These are phyloP conservation scores for Cynopterus brachyotis DNA, from an alignment of 2,113 vertebrate species.

Conservation along the genomic window DNA sequence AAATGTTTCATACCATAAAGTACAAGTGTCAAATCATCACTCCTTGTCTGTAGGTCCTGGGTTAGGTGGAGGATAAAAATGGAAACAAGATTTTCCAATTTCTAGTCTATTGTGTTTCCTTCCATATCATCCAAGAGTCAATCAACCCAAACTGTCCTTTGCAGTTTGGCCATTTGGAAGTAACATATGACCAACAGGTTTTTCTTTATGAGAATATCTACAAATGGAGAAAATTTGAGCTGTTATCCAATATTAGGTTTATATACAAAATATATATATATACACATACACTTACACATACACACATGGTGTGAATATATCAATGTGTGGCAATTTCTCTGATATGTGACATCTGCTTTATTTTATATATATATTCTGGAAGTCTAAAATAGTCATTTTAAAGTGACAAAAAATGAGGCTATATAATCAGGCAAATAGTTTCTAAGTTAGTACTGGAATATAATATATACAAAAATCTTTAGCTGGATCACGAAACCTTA, in stretches of 20 bases:
- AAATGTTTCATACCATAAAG: background rate
- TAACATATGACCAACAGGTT: background rate
- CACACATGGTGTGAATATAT: background rate
- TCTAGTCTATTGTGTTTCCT: background rate
- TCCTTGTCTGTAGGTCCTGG: background rate
- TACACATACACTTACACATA: too few species aligned
- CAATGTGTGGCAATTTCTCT: background rate
- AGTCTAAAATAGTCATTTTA: slow-evolving; percentile 49
- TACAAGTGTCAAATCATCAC: background rate
- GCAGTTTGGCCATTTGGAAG: background rate
- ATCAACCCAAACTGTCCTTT: background rate
- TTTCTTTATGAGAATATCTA: background rate
- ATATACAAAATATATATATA: slow-evolving; percentile 15
- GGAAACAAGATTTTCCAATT: background rate
- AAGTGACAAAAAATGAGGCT: background rate
- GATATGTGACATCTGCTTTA: slow-evolving; percentile 28
- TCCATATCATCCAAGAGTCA: background rate
- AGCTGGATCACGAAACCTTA: background rate
- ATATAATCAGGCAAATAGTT: slow-evolving; percentile 2
- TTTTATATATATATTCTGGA: background rate
- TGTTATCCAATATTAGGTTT: background rate
- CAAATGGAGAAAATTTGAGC: background rate
- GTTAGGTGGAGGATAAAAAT: background rate
- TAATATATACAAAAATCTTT: background rate
- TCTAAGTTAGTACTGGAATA: background rate